Conservation (phyloP, 2,113 vertebrate species). For the Pomatorhinus ruficollis region DNA sequence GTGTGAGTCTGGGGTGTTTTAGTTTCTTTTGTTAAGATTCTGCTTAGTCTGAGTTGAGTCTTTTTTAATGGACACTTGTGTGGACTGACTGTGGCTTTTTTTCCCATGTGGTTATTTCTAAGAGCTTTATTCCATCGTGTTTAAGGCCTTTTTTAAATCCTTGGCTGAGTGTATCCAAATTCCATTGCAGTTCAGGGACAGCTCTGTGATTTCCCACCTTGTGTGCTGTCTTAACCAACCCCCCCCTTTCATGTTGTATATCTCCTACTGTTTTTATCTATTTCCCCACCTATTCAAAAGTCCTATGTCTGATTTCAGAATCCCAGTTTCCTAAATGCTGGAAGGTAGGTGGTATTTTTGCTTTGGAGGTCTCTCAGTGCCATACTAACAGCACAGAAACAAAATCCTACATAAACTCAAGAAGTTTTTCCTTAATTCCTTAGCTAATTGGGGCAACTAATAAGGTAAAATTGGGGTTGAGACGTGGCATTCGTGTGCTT, state of each 20-base stretch:
- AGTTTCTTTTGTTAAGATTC: neutral
- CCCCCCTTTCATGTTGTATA: fast-evolving
- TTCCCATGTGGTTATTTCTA: neutral
- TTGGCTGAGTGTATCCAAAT: neutral
- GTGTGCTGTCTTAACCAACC: neutral
- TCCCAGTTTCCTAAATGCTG: neutral
- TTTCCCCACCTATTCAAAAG: neutral
- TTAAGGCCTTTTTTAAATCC: neutral
- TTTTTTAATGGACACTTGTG: neutral
- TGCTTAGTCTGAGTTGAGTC: neutral
- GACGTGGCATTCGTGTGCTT: fast-evolving
- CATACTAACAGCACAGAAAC: neutral
- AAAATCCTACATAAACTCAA: neutral
- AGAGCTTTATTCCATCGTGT: neutral
- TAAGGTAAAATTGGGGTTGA: neutral
- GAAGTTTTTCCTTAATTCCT: neutral
- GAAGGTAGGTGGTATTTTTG: neutral
- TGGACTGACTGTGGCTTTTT: neutral
- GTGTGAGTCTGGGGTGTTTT: neutral
- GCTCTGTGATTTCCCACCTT: neutral
- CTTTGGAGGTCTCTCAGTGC: neutral
- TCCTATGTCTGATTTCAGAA: neutral
- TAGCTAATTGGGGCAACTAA: neutral
- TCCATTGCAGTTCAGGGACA: neutral
- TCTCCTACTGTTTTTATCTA: neutral